Evolutionary conservation across 2,797 vertebrate genomes (phyloP).

Genomic region (Potorous gilbertii): DNA sequence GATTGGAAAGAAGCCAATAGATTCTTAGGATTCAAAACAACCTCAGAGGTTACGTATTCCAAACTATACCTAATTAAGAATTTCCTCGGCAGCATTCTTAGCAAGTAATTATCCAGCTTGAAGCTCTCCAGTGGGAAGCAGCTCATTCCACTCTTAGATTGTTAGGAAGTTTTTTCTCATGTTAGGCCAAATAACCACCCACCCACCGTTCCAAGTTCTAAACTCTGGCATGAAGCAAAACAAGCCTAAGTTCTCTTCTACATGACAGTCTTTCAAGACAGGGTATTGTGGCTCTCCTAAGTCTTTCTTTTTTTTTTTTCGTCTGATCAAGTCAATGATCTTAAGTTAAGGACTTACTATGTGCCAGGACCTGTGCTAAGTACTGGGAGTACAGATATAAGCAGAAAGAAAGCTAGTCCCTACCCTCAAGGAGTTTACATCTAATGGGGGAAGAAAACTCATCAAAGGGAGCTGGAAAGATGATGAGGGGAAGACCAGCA

Average conservation of each 20-base stretch:
- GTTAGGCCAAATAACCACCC: not conserved
- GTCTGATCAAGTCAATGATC: not conserved
- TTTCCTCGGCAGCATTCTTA: not conserved
- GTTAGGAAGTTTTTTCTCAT: not conserved
- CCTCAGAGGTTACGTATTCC: not conserved
- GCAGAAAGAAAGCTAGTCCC: not conserved
- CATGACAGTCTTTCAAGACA: not conserved
- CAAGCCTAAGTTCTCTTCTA: not conserved
- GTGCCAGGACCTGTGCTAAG: not conserved
- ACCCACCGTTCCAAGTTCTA: not conserved
- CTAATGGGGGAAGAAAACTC: not conserved
- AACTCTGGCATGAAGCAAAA: not conserved
- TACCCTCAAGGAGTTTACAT: not conserved
- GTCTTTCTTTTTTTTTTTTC: not conserved
- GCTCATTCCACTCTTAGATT: not conserved
- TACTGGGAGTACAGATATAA: not conserved
- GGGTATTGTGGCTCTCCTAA: not conserved
- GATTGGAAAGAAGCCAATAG: not conserved
- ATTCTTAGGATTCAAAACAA: not conserved
- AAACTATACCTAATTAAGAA: not conserved
- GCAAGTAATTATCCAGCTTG: not conserved
- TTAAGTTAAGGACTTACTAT: not conserved
- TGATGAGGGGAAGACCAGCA: not conserved
- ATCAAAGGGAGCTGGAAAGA: not conserved
- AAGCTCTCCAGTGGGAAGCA: not conserved